phyloP scores from a whole-genome alignment of 2,797 vertebrate species.

The Coranthus polyacanthus region DNA sequence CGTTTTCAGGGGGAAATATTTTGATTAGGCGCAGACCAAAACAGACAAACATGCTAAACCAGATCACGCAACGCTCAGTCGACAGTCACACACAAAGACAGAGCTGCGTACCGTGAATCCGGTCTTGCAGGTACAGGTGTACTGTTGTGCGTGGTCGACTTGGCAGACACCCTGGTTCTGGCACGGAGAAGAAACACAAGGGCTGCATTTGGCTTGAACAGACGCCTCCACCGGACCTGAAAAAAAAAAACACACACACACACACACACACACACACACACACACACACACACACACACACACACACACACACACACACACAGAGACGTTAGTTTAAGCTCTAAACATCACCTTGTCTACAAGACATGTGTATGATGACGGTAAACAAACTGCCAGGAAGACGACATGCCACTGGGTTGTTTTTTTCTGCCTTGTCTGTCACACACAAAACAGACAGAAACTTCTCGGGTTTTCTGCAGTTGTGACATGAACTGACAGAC shows the following conservation, averaged over 20 bases:
- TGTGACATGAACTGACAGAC: no score
- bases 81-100: constrained; percentile 3
- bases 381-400: no score
- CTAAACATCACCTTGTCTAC: no score
- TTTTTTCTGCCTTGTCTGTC: no score
- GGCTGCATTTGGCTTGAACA: constrained; percentile 91
- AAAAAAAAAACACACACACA: constrained; percentile 11
- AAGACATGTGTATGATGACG: no score
- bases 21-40: constrained; percentile 13
- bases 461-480: no score
- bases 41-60: constrained; percentile 1
- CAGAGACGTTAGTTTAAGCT: not conserved
- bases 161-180: constrained; percentile 89
- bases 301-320: constrained; percentile 3
- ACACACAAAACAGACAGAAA: no score
- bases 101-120: constrained; percentile 86
- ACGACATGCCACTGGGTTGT: no score
- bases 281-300: constrained; percentile 18
- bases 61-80: not conserved
- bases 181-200: constrained; percentile 89
- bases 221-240: constrained; percentile 80
- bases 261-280: constrained; percentile 18
- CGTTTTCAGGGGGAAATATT: not conserved
- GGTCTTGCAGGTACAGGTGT: constrained; percentile 84
- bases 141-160: constrained; percentile 79